Evolutionary conservation across 2,113 vertebrate species (phyloP), one percentile per base, ranked within the genome.

Genomic region (Indicator maculatus): DNA sequence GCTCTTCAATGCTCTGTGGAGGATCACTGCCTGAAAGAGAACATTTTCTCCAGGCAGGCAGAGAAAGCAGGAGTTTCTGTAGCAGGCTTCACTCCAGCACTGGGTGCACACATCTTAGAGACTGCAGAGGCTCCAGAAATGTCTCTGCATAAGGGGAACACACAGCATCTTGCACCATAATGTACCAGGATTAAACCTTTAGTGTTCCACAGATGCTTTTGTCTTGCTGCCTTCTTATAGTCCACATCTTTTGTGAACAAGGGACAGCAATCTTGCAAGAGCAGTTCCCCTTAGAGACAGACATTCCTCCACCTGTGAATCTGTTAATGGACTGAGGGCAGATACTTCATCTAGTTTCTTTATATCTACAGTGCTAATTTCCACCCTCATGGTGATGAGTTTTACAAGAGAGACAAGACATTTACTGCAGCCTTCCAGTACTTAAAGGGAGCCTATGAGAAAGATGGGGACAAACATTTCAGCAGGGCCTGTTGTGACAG

Each of bases 121-220:
- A 24, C 45, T 41, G 38, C 70, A 65, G 59, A 18, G 36, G 59
- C 75, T 86, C 81, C 61, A 78, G 53, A 55, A 66, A 30, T 63
- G 38, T 75, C 58, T 72, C 58, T 50, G n/a, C 2, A 4, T 38
- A 61, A 70, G 44, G 64, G 47, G 16, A n/a, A 9, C 3, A 0
- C 36, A 9, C 1, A 2, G 38, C 41, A 59, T 38, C 31, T n/a
- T n/a, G 20, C 44, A 56, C n/a, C 0, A 0, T 8, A 38, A n/a
- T 1, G 2, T 33, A 38, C 26, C 7, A 60, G 52, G 45, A 66
- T 61, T 31, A 71, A 84, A 36, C 45, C 26, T 59, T 65, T 74
- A 39, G n/a, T 24, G 12, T 7, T 33, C 16, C 23, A 12, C 41
- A 38, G 18, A 17, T 64, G 38, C 28, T 72, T 67, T 41, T 71